Evolutionary conservation across 2,797 vertebrate species (phyloP).

Genomic region (Loris lydekkerianus): DNA sequence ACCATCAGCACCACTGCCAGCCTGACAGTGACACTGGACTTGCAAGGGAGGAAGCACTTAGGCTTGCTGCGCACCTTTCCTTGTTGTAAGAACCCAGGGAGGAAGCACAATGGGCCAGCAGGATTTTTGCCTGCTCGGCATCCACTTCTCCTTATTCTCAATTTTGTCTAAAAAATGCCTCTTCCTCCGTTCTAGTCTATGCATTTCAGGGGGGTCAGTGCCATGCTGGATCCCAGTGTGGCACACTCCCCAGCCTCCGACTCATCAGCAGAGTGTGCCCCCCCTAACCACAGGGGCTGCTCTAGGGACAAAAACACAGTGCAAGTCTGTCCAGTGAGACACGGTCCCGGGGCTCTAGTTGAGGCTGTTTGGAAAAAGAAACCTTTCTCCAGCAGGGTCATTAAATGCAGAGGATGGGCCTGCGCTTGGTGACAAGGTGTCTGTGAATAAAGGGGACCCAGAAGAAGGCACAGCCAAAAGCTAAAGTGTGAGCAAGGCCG

Average conservation of each 20-base stretch:
- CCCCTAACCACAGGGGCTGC: neutral
- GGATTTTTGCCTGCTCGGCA: neutral
- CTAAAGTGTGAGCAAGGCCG: neutral
- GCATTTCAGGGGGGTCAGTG: neutral
- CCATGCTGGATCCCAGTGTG: neutral
- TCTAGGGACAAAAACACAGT: neutral
- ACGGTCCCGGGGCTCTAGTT: neutral
- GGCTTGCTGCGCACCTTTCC: rapidly evolving
- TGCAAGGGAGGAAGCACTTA: neutral
- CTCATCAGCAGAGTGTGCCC: neutral
- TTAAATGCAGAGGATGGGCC: neutral
- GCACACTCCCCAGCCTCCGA: neutral
- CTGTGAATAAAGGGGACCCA: neutral
- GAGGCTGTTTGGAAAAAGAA: neutral
- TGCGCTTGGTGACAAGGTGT: neutral
- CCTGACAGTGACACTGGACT: neutral
- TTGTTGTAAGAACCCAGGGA: rapidly evolving
- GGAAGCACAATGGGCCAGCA: neutral
- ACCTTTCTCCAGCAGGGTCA: neutral
- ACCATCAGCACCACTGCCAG: neutral
- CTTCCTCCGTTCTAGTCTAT: neutral
- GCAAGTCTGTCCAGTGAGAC: neutral
- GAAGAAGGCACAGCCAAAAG: neutral
- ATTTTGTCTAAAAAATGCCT: neutral
- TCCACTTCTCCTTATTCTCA: neutral